Conservation (phyloP, 2,113 vertebrate genomes). For the Carassius gibelio region DNA sequence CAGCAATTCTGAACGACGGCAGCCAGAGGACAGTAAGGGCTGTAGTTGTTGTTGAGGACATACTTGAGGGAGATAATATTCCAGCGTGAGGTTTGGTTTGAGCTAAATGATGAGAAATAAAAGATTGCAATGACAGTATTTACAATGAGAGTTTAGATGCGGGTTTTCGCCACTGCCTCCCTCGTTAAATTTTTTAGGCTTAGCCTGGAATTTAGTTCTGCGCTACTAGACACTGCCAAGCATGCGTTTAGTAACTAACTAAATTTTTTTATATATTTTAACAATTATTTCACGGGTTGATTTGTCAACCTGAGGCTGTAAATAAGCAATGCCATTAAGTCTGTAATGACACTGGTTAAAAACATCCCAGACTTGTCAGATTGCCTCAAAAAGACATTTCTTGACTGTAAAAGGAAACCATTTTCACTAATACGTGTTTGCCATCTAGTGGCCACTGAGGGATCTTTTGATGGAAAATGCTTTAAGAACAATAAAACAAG, state of each 20-base stretch:
- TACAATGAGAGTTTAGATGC: conserved; percentile 37
- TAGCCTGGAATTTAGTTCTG: conserved; percentile 11
- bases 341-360: neutral
- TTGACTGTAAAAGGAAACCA: neutral
- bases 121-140: conserved; percentile 46
- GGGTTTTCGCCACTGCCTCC: conserved; percentile 29
- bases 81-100: conserved; percentile 47
- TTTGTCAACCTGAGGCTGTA: conserved; percentile 15
- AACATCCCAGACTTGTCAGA: neutral
- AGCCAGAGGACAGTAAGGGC: conserved; percentile 17
- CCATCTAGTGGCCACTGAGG: conserved; percentile 70
- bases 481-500: neutral
- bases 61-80: conserved; percentile 48
- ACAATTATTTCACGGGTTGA: neutral
- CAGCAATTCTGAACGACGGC: conserved; percentile 15
- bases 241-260: neutral
- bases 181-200: conserved; percentile 28
- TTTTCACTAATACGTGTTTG: conserved; percentile 58
- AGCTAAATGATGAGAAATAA: conserved; percentile 46
- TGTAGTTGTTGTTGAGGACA: conserved; percentile 24
- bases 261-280: neutral
- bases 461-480: neutral
- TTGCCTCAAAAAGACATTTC: neutral
- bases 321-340: neutral
- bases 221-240: neutral